Evolutionary conservation across 2,888 invertebrate species (phyloP), one percentile per base, ranked within the genome.

Genomic region (Seira sanloemensis): DNA sequence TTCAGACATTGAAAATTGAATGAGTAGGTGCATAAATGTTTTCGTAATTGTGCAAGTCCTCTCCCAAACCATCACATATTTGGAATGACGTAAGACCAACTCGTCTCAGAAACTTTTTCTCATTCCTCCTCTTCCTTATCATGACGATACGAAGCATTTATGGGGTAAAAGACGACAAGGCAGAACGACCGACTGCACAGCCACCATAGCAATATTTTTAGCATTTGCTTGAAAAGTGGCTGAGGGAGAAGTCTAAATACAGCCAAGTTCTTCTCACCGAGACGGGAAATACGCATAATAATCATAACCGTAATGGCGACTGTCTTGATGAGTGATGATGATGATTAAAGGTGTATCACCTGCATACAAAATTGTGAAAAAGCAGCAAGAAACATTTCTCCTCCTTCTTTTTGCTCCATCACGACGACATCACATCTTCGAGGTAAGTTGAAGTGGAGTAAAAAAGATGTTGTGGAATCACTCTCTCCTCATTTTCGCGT

Each of bases 291-390:
- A 23, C 21, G 62, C 62, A 75, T 65, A 65, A 75, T 75, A 66
- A 75, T 75, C 66, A 67, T 75, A 65, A 66, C 62, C 62, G 62
- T 75, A 37, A 75, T 75, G 46, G 23, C 67, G 19, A 68, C 77
- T 72, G 72, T 79, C 66, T 66, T 79, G 66, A 73, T 79, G 73
- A 79, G 50, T 69, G 81, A 76, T 81, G 81, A 81, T 81, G 81
- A 81, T 76, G 76, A n/a, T n/a, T n/a, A n/a, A 76, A 26, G 25
- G 68, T 81, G 71, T 81, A 80, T 80, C 62, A 80, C 80, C 74
- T 80, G 74, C 62, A 62, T 67, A 75, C 68, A 67, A 80, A 58
- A 74, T 50, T 18, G 58, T n/a, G n/a, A 73, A 79, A 66, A 26
- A 21, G 26, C 25, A 18, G 23, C 37, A 1, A n/a, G n/a, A n/a